Conservation (phyloP, 2,113 vertebrate species). For the Megalops atlanticus region DNA sequence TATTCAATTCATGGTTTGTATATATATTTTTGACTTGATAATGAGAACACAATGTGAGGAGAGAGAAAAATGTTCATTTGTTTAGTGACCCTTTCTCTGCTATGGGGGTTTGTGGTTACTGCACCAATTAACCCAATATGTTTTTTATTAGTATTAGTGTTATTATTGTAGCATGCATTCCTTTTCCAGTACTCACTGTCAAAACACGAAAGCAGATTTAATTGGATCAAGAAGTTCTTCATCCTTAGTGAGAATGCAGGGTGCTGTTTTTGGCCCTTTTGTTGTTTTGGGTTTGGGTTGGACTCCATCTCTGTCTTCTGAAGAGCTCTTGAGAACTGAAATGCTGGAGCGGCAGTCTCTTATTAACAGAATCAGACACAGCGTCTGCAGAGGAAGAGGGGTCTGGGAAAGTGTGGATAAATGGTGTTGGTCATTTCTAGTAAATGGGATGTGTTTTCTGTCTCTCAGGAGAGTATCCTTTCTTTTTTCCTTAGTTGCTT, state of each 20-base stretch:
- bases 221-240: background rate
- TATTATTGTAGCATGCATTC: background rate
- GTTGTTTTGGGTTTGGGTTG: constrained; percentile 30
- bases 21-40: background rate
- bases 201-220: background rate
- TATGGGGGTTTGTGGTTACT: background rate
- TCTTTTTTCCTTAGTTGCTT: background rate
- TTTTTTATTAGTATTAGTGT: too few species aligned
- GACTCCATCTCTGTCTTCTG: background rate
- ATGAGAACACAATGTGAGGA: background rate
- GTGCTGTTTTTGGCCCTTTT: constrained; percentile 36
- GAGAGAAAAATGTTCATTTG: background rate
- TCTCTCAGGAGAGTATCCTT: background rate
- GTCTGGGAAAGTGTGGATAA: background rate
- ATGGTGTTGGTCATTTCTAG: background rate
- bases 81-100: background rate
- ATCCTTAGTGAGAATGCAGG: constrained; percentile 38
- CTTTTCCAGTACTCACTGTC: background rate
- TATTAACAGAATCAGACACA: constrained; percentile 38
- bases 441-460: background rate
- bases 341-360: background rate
- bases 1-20: background rate
- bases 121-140: background rate
- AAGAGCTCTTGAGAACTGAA: background rate
- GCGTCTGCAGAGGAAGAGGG: constrained; percentile 21